Conservation (phyloP, 2,113 vertebrate species). For the Peromyscus leucopus region DNA sequence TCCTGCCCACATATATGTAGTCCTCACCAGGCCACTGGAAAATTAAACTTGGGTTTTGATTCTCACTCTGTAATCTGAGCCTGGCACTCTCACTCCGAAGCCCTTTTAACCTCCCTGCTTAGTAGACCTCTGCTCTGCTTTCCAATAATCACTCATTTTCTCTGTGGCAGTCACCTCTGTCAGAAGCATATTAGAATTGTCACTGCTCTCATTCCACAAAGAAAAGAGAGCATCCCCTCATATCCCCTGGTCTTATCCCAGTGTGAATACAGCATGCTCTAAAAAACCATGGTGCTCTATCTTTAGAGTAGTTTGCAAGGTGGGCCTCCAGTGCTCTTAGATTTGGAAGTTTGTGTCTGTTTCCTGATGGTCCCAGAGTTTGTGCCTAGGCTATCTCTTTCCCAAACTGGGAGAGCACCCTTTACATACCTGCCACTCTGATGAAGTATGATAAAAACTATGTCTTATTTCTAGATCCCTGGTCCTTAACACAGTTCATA, state of each 20-base stretch:
- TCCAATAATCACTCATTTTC: constrained; percentile 78
- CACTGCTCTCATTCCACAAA: constrained; percentile 66
- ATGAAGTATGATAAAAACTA: not conserved
- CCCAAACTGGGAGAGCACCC: not conserved
- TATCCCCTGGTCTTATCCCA: constrained; percentile 35
- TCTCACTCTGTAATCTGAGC: constrained; percentile 41
- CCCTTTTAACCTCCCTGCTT: constrained; percentile 74
- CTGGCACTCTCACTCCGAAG: constrained; percentile 49
- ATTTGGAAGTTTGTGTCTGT: not conserved
- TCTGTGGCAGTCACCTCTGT: constrained; percentile 83
- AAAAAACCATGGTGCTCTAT: not conserved
- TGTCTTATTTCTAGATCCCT: not conserved
- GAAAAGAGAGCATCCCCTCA: constrained; percentile 53
- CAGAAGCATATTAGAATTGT: constrained; percentile 77
- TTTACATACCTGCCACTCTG: not conserved
- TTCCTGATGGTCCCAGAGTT: not conserved
- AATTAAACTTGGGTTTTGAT: constrained; percentile 61
- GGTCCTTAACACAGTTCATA: not conserved
- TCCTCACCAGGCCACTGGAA: constrained; percentile 63
- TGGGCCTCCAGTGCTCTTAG: not conserved
- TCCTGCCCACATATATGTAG: not conserved
- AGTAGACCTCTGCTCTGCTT: constrained; percentile 70
- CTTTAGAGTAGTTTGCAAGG: not conserved
- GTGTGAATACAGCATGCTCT: constrained; percentile 18
- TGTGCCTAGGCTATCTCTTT: not conserved